phyloP scores from a whole-genome alignment of 2,113 vertebrate species.

The Thunnus thynnus region DNA sequence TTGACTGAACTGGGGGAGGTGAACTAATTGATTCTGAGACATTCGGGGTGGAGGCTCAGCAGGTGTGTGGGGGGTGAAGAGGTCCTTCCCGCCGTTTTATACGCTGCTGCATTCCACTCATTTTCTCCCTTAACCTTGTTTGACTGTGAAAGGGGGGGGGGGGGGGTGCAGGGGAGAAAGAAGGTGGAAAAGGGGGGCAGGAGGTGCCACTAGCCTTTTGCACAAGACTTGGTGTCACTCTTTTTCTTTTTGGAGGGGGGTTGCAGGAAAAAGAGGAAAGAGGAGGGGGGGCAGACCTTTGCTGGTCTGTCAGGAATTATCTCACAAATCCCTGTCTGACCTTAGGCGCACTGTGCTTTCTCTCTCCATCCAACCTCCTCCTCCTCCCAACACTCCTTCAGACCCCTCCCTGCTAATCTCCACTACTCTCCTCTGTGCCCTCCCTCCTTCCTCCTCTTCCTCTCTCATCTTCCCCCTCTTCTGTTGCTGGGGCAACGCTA shows the following conservation, averaged over 20 bases:
- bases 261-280: slow-evolving; percentile 7
- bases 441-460: slow-evolving; percentile 47
- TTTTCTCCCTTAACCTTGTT: slow-evolving; percentile 75
- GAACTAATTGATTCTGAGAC: slow-evolving; percentile 86
- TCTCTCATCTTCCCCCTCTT: slow-evolving; percentile 70
- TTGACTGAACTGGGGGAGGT: slow-evolving; percentile 78
- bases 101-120: slow-evolving; percentile 75
- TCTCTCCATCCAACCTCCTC: slow-evolving; percentile 30
- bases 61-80: slow-evolving; percentile 76
- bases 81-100: slow-evolving; percentile 69
- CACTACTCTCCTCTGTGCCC: slow-evolving; percentile 56
- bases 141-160: slow-evolving; percentile 71
- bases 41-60: slow-evolving; percentile 81
- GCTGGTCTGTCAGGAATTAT: slow-evolving; percentile 81
- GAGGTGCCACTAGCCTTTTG: slow-evolving; percentile 67
- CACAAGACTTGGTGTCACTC: slow-evolving; percentile 57
- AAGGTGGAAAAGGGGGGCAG: slow-evolving; percentile 14
- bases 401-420: slow-evolving; percentile 65
- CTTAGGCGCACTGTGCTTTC: slow-evolving; percentile 56
- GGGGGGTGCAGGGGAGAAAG: background rate
- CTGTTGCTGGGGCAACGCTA: slow-evolving; percentile 91
- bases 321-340: slow-evolving; percentile 76
- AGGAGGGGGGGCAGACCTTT: slow-evolving; percentile 64
- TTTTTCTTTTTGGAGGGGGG: slow-evolving; percentile 47
- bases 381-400: slow-evolving; percentile 54